These are phyloP conservation scores for Agrotis exclamationis DNA, from an alignment of 2,888 invertebrate species.

Conservation along the genomic window DNA sequence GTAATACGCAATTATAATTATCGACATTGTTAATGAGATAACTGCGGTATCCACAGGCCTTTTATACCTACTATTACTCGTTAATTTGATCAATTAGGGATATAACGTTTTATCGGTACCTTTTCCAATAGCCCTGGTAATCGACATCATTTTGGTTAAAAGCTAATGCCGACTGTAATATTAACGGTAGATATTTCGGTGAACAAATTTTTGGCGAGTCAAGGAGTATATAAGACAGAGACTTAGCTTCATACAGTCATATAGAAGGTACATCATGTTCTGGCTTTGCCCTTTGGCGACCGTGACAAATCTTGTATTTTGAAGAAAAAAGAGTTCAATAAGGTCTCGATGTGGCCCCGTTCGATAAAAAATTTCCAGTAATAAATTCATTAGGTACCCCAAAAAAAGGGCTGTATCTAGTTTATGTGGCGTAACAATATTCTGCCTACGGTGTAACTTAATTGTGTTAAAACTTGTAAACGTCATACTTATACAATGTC, in stretches of 20 bases:
- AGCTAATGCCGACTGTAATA: conserved; percentile 16
- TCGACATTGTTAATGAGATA: conserved; percentile 3
- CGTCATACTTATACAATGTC: background rate
- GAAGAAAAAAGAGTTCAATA: background rate
- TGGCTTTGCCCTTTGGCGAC: background rate
- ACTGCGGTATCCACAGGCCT: background rate
- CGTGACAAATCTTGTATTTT: background rate
- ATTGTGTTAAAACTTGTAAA: background rate
- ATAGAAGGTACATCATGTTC: background rate
- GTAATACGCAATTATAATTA: conserved; percentile 15
- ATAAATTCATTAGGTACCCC: background rate
- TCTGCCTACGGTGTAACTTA: too few species aligned
- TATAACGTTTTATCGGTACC: conserved; percentile 28
- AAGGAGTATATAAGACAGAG: conserved; percentile 16
- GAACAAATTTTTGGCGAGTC: conserved; percentile 17
- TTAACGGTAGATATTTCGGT: conserved; percentile 33
- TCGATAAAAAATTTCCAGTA: background rate
- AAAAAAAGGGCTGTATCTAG: background rate
- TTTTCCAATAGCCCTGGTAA: conserved; percentile 23
- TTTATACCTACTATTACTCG: conserved; percentile 14
- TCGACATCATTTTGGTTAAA: conserved; percentile 32
- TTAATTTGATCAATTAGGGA: conserved; percentile 52
- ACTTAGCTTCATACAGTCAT: background rate
- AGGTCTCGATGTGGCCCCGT: background rate
- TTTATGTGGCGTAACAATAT: background rate